Percentiles rank a stretch among this genome's conserved stretches.
Evolutionary conservation across 2,888 invertebrate genomes (phyloP).

Genomic region (Luffia ferchaultella): DNA sequence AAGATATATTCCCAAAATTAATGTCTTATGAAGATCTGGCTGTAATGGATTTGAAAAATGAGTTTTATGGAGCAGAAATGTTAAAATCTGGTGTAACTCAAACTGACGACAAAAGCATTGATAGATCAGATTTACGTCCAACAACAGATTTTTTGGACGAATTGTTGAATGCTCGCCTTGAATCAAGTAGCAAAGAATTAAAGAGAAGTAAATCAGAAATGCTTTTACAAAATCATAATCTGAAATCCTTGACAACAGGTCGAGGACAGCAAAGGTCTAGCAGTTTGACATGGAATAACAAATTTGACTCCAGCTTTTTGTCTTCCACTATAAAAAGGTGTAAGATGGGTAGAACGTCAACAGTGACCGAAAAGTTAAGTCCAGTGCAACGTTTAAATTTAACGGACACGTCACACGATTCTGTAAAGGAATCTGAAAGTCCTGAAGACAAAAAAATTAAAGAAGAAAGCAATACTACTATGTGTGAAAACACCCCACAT

Average conservation of each 20-base stretch:
- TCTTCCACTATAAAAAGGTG: slow-evolving; percentile 73
- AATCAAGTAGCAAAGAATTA: slow-evolving; percentile 61
- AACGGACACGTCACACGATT: slow-evolving; percentile 36
- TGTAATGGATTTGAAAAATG: slow-evolving; percentile 70
- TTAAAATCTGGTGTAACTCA: slow-evolving; percentile 28
- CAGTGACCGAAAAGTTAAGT: slow-evolving; percentile 48
- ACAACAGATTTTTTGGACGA: slow-evolving; percentile 66
- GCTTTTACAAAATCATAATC: slow-evolving; percentile 53
- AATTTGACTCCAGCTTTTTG: slow-evolving; percentile 68
- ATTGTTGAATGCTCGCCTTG: slow-evolving; percentile 57
- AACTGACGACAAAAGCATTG: slow-evolving; percentile 46
- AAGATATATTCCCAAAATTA: slow-evolving; percentile 81
- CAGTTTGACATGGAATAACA: slow-evolving; percentile 74
- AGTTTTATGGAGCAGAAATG: slow-evolving; percentile 49
- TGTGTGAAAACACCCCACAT: slow-evolving; percentile 48
- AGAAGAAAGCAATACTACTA: slow-evolving; percentile 28
- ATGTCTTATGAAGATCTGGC: slow-evolving; percentile 75
- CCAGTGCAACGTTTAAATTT: slow-evolving; percentile 40
- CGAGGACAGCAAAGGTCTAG: slow-evolving; percentile 72
- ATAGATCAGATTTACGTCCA: slow-evolving; percentile 55
- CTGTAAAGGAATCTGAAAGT: slow-evolving; percentile 39
- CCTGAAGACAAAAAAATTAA: slow-evolving; percentile 30
- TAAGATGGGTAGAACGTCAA: slow-evolving; percentile 64
- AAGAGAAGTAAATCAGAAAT: slow-evolving; percentile 74
- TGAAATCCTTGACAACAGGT: slow-evolving; percentile 57